Conservation (phyloP, 2,888 invertebrate genomes). For the Caenorhabditis doughertyi region DNA sequence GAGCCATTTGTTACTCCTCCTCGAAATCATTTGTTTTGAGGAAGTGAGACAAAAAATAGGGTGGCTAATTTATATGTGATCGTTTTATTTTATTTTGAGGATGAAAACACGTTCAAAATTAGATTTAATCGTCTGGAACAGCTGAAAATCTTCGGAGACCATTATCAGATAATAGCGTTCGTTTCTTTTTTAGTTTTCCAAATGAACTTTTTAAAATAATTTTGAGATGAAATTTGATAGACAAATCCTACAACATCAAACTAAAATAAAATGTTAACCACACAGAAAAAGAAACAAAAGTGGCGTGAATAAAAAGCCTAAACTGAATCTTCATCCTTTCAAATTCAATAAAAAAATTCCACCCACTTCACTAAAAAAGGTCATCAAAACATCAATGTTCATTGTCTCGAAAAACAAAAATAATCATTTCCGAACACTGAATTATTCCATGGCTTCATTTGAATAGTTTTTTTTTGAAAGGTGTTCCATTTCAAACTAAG, state of each 20-base stretch:
- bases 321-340: background rate
- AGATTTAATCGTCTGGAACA: slow-evolving; percentile 12
- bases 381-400: slow-evolving; percentile 40
- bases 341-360: slow-evolving; percentile 18
- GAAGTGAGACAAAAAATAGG: slow-evolving; percentile 15
- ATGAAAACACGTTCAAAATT: slow-evolving; percentile 1
- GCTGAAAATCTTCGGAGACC: slow-evolving; percentile 23
- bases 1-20: slow-evolving; percentile 38
- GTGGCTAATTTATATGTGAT: slow-evolving; percentile 17
- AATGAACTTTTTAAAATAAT: background rate
- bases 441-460: slow-evolving; percentile 12
- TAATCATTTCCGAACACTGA: slow-evolving; percentile 28
- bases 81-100: slow-evolving; percentile 3
- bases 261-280: background rate
- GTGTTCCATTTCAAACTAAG: background rate
- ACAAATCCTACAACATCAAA: no score
- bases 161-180: background rate
- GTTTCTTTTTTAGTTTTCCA: background rate
- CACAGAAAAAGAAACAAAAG: background rate
- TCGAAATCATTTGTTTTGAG: slow-evolving; percentile 37
- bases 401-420: slow-evolving; percentile 18
- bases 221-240: no score
- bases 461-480: background rate
- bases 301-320: background rate
- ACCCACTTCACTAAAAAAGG: slow-evolving; percentile 12